A percentile compares a stretch with the other conserved stretches of the same genome.
phyloP scores from a whole-genome alignment of 2,797 vertebrate genomes.

The Carcharodon carcharias region DNA sequence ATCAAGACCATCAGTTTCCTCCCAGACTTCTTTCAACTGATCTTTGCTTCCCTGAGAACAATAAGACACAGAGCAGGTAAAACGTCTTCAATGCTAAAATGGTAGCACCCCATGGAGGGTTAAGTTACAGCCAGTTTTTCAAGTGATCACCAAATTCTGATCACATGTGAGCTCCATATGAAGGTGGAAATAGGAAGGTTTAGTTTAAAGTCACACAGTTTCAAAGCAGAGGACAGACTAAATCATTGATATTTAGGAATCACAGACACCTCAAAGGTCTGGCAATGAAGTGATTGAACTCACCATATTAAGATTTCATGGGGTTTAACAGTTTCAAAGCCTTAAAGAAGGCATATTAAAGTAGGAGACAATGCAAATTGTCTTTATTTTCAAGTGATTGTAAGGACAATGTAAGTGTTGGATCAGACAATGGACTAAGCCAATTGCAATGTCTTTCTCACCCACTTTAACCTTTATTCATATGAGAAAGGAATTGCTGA shows the following conservation, averaged over 20 bases:
- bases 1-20: constrained; percentile 90
- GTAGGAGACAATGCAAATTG: not conserved
- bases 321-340: not conserved
- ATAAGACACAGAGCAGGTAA: not conserved
- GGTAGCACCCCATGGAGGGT: too few relatives aligned
- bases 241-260: not conserved
- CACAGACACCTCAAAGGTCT: not conserved
- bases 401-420: not conserved
- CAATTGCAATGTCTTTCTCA: not conserved
- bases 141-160: not conserved
- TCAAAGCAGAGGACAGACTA: not conserved
- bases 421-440: not conserved
- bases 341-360: not conserved
- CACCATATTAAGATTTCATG: not conserved
- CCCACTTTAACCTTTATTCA: not conserved
- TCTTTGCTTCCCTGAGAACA: constrained; percentile 83
- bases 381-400: not conserved
- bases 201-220: not conserved
- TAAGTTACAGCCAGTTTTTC: not conserved
- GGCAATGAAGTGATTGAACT: not conserved
- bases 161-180: not conserved
- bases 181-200: not conserved
- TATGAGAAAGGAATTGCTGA: not conserved
- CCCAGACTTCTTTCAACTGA: constrained; percentile 96
- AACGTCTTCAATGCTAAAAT: not conserved